Percentiles rank a stretch among this genome's conserved stretches.
Conservation (phyloP, 2,113 vertebrate species). For the Porphyrio hochstetteri region DNA sequence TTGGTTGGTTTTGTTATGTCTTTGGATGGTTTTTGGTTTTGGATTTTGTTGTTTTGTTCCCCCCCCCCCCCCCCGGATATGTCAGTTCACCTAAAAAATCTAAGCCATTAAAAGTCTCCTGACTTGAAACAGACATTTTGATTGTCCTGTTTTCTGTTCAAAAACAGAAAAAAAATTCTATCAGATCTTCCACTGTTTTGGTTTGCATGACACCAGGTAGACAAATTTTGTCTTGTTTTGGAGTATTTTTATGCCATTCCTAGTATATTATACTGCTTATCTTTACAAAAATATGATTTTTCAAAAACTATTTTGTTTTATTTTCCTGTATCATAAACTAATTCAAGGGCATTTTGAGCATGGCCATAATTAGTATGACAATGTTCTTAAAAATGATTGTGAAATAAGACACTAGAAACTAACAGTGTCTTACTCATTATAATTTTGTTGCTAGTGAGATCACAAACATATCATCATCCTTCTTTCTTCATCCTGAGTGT, state of each 20-base stretch:
- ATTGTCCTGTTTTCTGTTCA: neutral
- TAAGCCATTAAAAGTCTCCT: neutral
- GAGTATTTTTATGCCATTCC: neutral
- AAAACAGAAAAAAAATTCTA: neutral
- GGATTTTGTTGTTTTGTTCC: no score
- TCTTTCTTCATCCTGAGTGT: neutral
- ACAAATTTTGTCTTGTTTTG: neutral
- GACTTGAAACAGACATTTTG: neutral
- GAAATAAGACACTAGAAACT: neutral
- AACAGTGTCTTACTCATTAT: neutral
- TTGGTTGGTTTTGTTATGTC: no score
- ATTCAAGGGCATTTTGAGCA: neutral
- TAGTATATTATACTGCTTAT: neutral
- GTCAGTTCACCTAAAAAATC: accelerated
- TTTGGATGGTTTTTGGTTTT: no score
- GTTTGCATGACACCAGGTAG: neutral
- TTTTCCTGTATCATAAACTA: neutral
- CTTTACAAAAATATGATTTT: neutral
- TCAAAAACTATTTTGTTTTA: neutral
- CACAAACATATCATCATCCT: neutral
- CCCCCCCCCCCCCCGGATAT: no score
- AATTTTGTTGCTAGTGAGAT: neutral
- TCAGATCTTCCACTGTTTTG: neutral
- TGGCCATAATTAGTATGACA: neutral
- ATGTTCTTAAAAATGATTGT: neutral